phyloP scores from a whole-genome alignment of 2,797 vertebrate genomes.

The Diceros bicornis region DNA sequence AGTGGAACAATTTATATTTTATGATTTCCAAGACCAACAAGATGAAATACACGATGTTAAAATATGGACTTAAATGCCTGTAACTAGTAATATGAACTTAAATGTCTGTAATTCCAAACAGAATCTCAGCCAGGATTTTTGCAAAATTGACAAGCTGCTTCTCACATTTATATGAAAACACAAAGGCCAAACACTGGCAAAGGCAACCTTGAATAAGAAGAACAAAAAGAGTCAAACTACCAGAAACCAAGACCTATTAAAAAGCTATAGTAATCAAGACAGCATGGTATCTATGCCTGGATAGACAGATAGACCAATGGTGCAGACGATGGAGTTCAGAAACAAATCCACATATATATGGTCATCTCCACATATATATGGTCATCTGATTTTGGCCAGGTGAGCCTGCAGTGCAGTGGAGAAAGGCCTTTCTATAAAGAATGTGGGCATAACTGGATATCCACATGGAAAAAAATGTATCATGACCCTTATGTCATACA shows the following conservation, averaged over 20 bases:
- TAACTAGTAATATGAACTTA: not conserved
- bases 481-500: not conserved
- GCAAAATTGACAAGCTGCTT: not conserved
- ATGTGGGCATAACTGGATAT: not conserved
- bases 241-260: not conserved
- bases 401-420: not conserved
- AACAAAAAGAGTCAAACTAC: not conserved
- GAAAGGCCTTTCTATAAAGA: not conserved
- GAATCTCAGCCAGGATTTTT: not conserved
- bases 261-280: not conserved
- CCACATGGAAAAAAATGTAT: not conserved
- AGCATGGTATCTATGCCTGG: not conserved
- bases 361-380: not conserved
- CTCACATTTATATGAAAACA: not conserved
- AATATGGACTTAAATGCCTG: not conserved
- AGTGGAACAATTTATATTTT: conserved; percentile 39
- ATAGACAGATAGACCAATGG: not conserved
- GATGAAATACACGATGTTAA: conserved; percentile 26
- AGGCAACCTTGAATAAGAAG: not conserved
- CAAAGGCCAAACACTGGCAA: not conserved
- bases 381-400: not conserved
- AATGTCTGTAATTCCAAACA: not conserved
- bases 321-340: not conserved
- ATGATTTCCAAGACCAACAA: conserved; percentile 48
- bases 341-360: not conserved